Base-by-base conservation (phyloP, 2,888 invertebrate species). In the Hypena proboscidalis region DNA sequence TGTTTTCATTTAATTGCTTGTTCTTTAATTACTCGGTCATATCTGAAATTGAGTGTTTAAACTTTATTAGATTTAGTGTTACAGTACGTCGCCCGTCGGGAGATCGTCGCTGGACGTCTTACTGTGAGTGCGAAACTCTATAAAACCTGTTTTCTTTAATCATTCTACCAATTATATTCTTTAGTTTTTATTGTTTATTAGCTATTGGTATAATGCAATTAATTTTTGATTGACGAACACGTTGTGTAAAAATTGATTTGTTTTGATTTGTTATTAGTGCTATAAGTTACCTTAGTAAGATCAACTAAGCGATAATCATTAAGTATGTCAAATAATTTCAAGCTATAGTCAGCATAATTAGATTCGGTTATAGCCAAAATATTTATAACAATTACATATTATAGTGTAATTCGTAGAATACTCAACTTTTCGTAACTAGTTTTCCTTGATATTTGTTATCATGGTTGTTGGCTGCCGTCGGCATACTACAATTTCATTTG, bases 1-100 rank as follows among this genome's bases (percentile, higher is more conserved):
- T 84, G 85, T 87, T 86, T 87, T 87, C 80, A 87, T 88, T 89
- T 86, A 84, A 86, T 86, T 80, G 81, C 83, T 80, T 81, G 83
- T 84, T 77, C 77, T 78, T 75, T 89, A 86, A 88, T 87, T 86
- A 83, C 78, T 72, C 70, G 72, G 74, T 72, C 77, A 80, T 80
- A 79, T 82, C 72, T 77, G 71, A 80, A 81, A 84, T 83, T 81
- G 78, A 80, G 87, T 84, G 85, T 76, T 78, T 76, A 75, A n/a
- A 74, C 69, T 75, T 80, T 80, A 80, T 78, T 79, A 74, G 74
- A 71, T 65, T 64, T 63, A 74, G 81, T 81, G 80, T 63, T 77
- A 71, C 67, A 49, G 29, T 49, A 32, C 26, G 17, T 45, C 29
- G 10, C 19, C 23, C 34, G 23, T 25, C 38, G 8, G 32, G 37